Evolutionary conservation across 2,797 vertebrate species (phyloP), one percentile per base, ranked within the genome.

Genomic region (Sebastes cheni): DNA sequence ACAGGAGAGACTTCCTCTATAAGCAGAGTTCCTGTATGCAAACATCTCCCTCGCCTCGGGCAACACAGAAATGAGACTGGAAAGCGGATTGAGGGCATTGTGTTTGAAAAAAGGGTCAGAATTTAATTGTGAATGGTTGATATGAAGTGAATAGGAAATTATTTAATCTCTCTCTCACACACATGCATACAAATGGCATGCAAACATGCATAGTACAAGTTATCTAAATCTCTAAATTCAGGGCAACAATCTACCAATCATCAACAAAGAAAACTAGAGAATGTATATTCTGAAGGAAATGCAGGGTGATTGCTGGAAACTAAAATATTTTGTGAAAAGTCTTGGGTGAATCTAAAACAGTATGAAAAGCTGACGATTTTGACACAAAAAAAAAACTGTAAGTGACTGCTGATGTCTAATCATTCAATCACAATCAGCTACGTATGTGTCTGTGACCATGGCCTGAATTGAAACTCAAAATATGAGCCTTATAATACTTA

Each of bases 1-100:
- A 68, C 70, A 30, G 84, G 70, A 79, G 85, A 90, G 67, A 65
- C 42, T 34, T 71, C n/a, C 56, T 84, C 71, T 54, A 67, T 58
- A 72, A 86, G 70, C 72, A 77, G 71, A 83, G 85, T 79, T 72
- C 71, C 23, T 85, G 39, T 71, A 81, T 80, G 77, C 75, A 83
- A 86, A 81, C 74, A 79, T 81, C 66, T 61, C 77, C 84, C 75
- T 75, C 58, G 36, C 84, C 75, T 75, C 58, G 29, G 76, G 84
- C 81, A 59, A 58, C 72, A 59, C 72, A 88, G 65, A 77, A 77
- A 86, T 73, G 78, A 84, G 73, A 64, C 55, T 67, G 73, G 71
- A 77, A 79, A 81, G 62, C 65, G 54, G 61, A 72, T 42, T 22
- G 66, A 60, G 73, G 82, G 54, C 23, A 25, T 27, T n/a, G 1